Base-by-base conservation (phyloP, 2,888 invertebrate genomes). In the Andrena dorsata region DNA sequence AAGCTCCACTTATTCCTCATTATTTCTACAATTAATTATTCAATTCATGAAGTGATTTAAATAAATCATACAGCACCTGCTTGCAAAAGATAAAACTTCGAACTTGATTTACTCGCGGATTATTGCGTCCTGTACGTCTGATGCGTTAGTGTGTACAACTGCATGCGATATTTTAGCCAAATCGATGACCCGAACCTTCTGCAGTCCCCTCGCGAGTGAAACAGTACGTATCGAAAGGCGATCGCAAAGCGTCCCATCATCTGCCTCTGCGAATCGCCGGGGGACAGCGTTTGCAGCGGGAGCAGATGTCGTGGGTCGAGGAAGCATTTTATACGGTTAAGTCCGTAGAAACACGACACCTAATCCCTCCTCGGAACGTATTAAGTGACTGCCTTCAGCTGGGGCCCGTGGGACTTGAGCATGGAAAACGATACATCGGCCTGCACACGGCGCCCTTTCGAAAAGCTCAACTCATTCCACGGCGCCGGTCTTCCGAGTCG, bases 281-380 rank as follows among this genome's bases (percentile, higher is more conserved):
- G 58, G 63, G 53, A 32, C 49, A 58, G 23, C 20, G 60, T 64
- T 70, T 51, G 71, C 53, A 64, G 63, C 0, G 66, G 47, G 78
- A 84, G 84, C 89, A 86, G 88, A 90, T 87, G 88, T 85, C 76
- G 64, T 68, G 72, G 65, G 81, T 80, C 76, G 84, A 78, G 82
- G 53, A 74, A 84, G 88, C 88, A 90, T 84, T 41, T 16, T 85
- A 85, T 84, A 87, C 86, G 78, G 76, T 92, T 90, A 91, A 89
- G 86, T 84, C 86, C 76, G 49, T 47, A 76, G 93, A 90, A 93
- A 93, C 88, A 82, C 89, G 92, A 93, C 84, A 92, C 91, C 90
- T 89, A 92, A 93, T 92, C 91, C 90, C 91, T 89, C 84, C 88
- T 91, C 80, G 86, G 85, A 88, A 84, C 90, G 90, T 92, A 93